Base-by-base conservation (phyloP, 2,113 vertebrate genomes). In the Sapayoa aenigma region DNA sequence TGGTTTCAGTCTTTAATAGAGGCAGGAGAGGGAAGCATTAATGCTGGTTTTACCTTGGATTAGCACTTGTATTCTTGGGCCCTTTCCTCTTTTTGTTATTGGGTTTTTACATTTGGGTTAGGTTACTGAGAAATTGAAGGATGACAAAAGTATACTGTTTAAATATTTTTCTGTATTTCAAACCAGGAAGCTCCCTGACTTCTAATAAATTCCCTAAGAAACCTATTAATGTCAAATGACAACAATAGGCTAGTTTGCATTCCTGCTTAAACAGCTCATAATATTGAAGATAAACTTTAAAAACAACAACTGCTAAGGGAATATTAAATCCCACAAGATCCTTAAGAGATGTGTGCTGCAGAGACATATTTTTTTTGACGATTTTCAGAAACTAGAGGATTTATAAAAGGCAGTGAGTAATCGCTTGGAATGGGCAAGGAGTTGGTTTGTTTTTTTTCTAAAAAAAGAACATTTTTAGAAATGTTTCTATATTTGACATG, bases 231-330 rank as follows among this genome's bases (percentile, higher is more conserved):
- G 72, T 90, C 67, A 86, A 82, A 95, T 73, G 49, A 76, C 75
- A 92, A 87, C 72, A 94, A 62, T 56, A 83, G 90, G 12, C 42
- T 88, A 53, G 46, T 76, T 96, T 90, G 59, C 37, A 69, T 76
- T 88, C 46, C 59, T 3, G 2, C 46, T 94, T 86, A 85, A 92
- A 44, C 67, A 90, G 60, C 16, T 95, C 85, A 80, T 73, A 95
- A 90, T 92, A 90, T 92, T 93, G 90, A 89, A 89, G 91, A 84
- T 90, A 93, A 96, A 66, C 41, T 56, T 78, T 77, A 58, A 91
- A 90, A 96, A 80, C 52, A 96, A 87, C 92, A 95, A 53, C 87
- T 94, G 92, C 76, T 88, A 41, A 86, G 92, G 83, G 75, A 88
- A 53, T 85, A 76, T 76, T 60, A 82, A 94, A 63, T 95, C 85